A percentile compares a stretch with the other conserved stretches of the same genome.
These are phyloP conservation scores for Melanotaenia maccullochi DNA, from an alignment of 2,797 vertebrate species.

Conservation along the genomic window DNA sequence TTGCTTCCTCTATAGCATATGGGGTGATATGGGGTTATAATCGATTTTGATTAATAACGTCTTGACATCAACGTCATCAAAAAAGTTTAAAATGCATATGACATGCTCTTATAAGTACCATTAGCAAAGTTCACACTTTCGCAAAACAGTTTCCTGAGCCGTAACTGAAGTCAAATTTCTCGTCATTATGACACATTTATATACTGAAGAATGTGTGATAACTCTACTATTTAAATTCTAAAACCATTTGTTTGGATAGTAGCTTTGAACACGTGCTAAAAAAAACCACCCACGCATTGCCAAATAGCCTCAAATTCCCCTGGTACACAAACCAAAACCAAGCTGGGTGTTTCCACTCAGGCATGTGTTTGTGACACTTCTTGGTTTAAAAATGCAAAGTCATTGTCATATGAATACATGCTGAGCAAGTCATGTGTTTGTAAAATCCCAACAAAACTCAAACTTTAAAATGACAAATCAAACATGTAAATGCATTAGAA, in stretches of 20 bases:
- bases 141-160: not conserved
- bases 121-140: not conserved
- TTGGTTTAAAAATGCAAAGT: slow-evolving; percentile 15
- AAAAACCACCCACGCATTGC: slow-evolving; percentile 37
- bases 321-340: slow-evolving; percentile 1
- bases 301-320: slow-evolving; percentile 51
- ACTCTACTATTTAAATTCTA: slow-evolving; percentile 18
- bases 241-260: slow-evolving; percentile 6
- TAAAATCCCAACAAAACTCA: slow-evolving; percentile 23
- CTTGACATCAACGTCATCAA: not conserved
- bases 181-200: slow-evolving; percentile 16
- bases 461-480: not conserved
- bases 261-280: slow-evolving; percentile 22
- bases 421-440: slow-evolving; percentile 25
- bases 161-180: not conserved
- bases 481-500: fast-evolving
- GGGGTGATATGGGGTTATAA: not conserved
- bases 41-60: not conserved
- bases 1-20: not conserved
- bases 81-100: not conserved
- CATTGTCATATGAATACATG: slow-evolving; percentile 31
- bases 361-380: not conserved
- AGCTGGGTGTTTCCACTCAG: slow-evolving; percentile 56
- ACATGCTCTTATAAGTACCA: not conserved
- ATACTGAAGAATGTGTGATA: not conserved